Base-by-base conservation (phyloP, 1,140 invertebrate species). In the Temnothorax nylanderi region DNA sequence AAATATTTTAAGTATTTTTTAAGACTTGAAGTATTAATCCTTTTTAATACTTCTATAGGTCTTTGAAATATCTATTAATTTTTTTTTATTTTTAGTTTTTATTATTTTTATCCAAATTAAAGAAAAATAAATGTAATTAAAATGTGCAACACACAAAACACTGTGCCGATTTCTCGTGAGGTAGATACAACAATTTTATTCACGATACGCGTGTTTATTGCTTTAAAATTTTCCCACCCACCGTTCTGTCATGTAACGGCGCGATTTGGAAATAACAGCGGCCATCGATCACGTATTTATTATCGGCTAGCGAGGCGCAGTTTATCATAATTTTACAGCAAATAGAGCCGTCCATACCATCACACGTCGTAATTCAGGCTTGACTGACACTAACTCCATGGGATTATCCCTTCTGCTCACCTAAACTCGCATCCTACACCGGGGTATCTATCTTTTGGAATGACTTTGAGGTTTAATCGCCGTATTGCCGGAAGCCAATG, bases 271-370 rank as follows among this genome's bases (percentile, higher is more conserved):
- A 89, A 89, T 87, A 84, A 54, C 85, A 58, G 41, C 44, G 56
- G 54, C 54, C 86, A 90, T 90, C 89, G 89, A 90, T 90, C 88
- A 89, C 88, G 87, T 92, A 92, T 92, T 92, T 93, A 92, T 92
- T 92, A 93, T 92, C 88, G 74, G 71, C 47, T 77, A 64, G 51
- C 49, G 85, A 74, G 58, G 74, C 84, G 91, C 87, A 92, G 88
- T 92, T 92, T 90, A 88, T 92, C 90, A 93, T 92, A 92, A 93
- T 92, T 84, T 92, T 93, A 92, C 90, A 88, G 88, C 88, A 92
- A 92, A 92, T 93, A 89, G 91, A 88, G 77, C 82, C 56, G 56
- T 69, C 26, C 80, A 62, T 62, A 80, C 69, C 86, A 62, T 82
- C 81, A 88, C 90, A 78, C 88, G 80, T 91, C 90, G 92, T 93